Percentiles rank a stretch among this genome's conserved stretches.
These are phyloP conservation scores for Drosophila ficusphila DNA, from an alignment of 1,140 invertebrate genomes.

Conservation along the genomic window DNA sequence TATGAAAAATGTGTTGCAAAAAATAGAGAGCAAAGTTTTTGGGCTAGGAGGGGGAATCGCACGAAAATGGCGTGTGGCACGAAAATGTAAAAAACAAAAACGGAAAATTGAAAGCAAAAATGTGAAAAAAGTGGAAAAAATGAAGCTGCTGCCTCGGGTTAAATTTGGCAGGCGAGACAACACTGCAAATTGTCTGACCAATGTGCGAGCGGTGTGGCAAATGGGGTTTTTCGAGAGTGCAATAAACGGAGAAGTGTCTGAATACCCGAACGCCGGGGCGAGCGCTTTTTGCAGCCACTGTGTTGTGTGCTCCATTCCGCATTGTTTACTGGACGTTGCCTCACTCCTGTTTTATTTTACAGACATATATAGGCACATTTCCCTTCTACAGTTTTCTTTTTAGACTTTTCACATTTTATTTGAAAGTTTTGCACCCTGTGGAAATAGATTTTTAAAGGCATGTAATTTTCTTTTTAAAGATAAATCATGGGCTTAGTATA, in stretches of 20 bases:
- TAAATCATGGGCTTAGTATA: too few relatives aligned
- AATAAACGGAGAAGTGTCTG: conserved; percentile 78
- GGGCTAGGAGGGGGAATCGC: conserved; percentile 24
- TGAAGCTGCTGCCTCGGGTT: conserved; percentile 65
- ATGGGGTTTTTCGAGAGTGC: conserved; percentile 42
- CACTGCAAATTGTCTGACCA: conserved; percentile 79
- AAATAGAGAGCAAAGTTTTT: conserved; percentile 33
- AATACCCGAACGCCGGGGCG: conserved; percentile 26
- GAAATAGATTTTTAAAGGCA: too few relatives aligned
- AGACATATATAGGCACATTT: neutral
- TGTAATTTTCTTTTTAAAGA: too few relatives aligned
- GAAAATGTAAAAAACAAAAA: conserved; percentile 68
- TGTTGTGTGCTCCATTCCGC: conserved; percentile 51
- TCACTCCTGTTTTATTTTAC: conserved; percentile 16
- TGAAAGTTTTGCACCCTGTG: neutral
- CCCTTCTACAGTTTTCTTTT: neutral
- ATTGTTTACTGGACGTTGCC: conserved; percentile 52
- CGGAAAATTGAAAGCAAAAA: conserved; percentile 33
- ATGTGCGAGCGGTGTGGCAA: neutral
- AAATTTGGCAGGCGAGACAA: conserved; percentile 79
- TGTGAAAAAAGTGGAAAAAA: conserved; percentile 35
- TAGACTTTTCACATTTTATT: neutral
- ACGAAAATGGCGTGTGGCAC: conserved; percentile 78
- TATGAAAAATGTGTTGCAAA: conserved; percentile 76
- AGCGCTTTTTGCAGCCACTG: conserved; percentile 59